These are phyloP conservation scores for Sitophilus oryzae DNA, from an alignment of 1,140 invertebrate species.

Conservation along the genomic window DNA sequence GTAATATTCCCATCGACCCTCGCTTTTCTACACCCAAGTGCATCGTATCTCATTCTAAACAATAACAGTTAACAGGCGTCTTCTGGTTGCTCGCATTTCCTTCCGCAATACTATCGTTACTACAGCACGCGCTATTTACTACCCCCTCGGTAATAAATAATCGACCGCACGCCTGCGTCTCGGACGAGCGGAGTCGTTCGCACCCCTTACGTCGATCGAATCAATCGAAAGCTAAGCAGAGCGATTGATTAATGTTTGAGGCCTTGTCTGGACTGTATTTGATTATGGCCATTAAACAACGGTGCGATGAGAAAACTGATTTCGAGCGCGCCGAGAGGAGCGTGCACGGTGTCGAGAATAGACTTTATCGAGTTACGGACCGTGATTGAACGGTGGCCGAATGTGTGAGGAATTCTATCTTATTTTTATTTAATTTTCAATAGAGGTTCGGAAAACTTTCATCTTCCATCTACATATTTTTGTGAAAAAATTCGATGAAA, in stretches of 20 bases:
- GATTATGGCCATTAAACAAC: conserved; percentile 23
- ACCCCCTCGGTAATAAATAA: conserved; percentile 1
- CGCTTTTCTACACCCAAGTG: no score
- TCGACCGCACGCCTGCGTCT: conserved; percentile 6
- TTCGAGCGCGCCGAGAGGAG: not conserved
- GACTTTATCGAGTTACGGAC: not conserved
- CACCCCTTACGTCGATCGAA: conserved; percentile 19
- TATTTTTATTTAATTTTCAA: no score
- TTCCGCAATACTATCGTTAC: no score
- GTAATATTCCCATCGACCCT: no score
- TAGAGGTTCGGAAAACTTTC: no score
- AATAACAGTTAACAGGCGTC: no score
- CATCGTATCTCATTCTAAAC: no score
- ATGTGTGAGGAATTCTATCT: not conserved
- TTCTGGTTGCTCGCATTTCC: no score
- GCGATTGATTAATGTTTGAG: conserved; percentile 22
- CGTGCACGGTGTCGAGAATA: not conserved
- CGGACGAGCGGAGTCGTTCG: conserved; percentile 5
- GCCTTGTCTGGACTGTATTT: conserved; percentile 24
- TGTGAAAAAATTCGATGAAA: no score
- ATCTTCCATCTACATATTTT: no score
- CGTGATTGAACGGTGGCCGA: not conserved
- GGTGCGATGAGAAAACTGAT: conserved; percentile 10
- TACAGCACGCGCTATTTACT: no score
- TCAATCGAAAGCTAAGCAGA: conserved; percentile 20